Percentiles rank a stretch among this genome's conserved stretches.
These are phyloP conservation scores for Mesochorus sp. DNA, from an alignment of 2,888 invertebrate genomes.

Conservation along the genomic window DNA sequence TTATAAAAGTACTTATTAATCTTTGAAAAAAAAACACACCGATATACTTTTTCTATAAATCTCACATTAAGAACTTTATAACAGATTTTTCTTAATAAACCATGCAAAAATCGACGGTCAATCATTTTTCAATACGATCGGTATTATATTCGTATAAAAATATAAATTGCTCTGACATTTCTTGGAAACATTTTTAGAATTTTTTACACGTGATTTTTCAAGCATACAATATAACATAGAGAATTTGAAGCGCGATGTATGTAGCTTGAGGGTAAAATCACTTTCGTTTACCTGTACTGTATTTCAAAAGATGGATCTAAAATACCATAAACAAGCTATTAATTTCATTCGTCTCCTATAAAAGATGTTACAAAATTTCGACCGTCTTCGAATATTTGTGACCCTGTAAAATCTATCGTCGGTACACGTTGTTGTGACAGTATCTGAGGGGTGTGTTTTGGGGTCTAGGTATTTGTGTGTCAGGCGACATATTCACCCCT, in stretches of 20 bases:
- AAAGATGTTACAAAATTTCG: conserved; percentile 48
- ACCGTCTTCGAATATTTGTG: conserved; percentile 58
- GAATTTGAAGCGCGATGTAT: conserved; percentile 12
- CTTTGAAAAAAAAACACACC: too few species aligned
- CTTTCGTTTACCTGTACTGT: conserved; percentile 67
- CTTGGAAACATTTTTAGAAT: neutral
- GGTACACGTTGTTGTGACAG: conserved; percentile 76
- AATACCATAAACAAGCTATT: conserved; percentile 74
- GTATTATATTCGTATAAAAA: too few species aligned
- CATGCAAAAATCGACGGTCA: too few species aligned
- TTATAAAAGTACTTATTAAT: too few species aligned
- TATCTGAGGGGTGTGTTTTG: conserved; percentile 76
- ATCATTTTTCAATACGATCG: too few species aligned
- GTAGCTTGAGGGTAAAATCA: neutral
- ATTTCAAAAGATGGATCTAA: conserved; percentile 63
- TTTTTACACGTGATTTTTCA: neutral
- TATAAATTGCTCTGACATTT: too few species aligned
- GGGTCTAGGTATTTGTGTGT: conserved; percentile 69
- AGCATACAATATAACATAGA: neutral
- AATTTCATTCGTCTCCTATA: conserved; percentile 69
- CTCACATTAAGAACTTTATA: too few species aligned
- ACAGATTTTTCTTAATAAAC: too few species aligned
- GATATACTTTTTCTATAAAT: too few species aligned
- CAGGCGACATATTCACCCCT: conserved; percentile 45
- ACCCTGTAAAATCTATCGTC: conserved; percentile 66